Conservation (phyloP, 2,888 invertebrate species). For the Brachynemurus nebulosus region DNA sequence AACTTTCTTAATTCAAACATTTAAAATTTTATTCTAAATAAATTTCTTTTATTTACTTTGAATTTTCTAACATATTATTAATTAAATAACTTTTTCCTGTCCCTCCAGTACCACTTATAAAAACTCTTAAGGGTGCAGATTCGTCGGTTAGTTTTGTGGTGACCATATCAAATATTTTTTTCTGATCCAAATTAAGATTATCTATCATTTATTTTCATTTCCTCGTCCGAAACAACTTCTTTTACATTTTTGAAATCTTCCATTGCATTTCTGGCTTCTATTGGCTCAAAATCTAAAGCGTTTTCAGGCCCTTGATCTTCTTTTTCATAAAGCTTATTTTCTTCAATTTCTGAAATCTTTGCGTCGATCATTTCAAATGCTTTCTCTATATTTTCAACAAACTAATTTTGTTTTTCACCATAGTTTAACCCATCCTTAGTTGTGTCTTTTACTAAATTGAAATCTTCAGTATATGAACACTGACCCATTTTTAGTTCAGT, state of each 20-base stretch:
- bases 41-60: no score
- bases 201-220: no score
- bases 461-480: no score
- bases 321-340: conserved; percentile 3
- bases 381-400: no score
- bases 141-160: conserved; percentile 13
- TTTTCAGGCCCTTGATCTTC: background rate
- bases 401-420: conserved; percentile 10
- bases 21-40: no score
- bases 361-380: conserved; percentile 7
- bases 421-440: conserved; percentile 11
- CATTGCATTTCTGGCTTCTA: conserved; percentile 17
- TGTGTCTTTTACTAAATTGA: background rate
- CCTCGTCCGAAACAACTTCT: no score
- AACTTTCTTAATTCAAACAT: no score
- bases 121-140: conserved; percentile 12
- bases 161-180: no score
- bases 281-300: background rate
- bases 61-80: no score
- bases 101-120: conserved; percentile 22
- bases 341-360: background rate
- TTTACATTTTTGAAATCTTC: no score
- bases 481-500: no score
- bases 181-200: no score
- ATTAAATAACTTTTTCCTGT: conserved; percentile 24